phyloP scores from a whole-genome alignment of 2,113 vertebrate species.

The Thymallus thymallus region DNA sequence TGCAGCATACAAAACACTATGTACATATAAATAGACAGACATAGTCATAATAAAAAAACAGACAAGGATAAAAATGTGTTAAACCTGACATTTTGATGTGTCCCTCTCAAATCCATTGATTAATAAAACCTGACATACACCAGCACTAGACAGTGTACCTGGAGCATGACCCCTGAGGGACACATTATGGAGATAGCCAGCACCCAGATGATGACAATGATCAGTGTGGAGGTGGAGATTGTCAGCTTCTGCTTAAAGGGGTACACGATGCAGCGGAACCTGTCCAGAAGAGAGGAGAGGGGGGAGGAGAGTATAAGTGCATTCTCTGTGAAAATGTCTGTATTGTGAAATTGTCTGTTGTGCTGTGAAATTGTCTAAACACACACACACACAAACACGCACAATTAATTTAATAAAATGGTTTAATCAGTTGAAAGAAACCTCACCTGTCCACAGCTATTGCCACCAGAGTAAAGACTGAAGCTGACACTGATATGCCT shows the following conservation, averaged over 20 bases:
- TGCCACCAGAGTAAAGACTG: conserved; percentile 88
- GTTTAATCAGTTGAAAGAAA: not conserved
- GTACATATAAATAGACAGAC: too few species aligned
- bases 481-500: conserved; percentile 87
- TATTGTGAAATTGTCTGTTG: not conserved
- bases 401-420: not conserved
- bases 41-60: too few species aligned
- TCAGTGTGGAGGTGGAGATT: conserved; percentile 70
- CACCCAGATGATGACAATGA: conserved; percentile 83
- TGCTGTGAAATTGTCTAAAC: not conserved
- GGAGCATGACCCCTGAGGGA: conserved; percentile 88
- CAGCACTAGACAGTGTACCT: conserved; percentile 22
- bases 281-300: conserved; percentile 44
- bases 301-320: not conserved
- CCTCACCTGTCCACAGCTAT: conserved; percentile 86
- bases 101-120: too few species aligned
- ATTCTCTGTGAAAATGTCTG: not conserved
- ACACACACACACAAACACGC: not conserved
- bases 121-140: too few species aligned
- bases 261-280: conserved; percentile 86
- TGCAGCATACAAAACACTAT: too few species aligned
- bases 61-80: too few species aligned
- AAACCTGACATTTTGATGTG: too few species aligned
- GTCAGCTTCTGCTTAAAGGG: conserved; percentile 90
- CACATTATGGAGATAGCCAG: conserved; percentile 85